These are phyloP conservation scores for Agrilus cyanescens DNA, from an alignment of 2,888 invertebrate genomes.

Conservation along the genomic window DNA sequence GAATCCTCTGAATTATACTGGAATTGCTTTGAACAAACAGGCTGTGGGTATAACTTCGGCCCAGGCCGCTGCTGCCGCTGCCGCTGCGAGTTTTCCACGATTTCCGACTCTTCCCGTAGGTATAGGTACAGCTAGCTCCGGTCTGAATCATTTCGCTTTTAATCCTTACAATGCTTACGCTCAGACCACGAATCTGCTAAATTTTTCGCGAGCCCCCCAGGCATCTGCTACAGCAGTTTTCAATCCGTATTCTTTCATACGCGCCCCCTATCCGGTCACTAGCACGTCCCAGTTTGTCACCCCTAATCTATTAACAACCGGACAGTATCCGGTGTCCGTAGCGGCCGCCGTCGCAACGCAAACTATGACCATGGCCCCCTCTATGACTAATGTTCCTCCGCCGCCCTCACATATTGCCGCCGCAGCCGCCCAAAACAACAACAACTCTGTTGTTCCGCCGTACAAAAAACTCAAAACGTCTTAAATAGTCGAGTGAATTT, in stretches of 20 bases:
- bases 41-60: conserved; percentile 35
- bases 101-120: conserved; percentile 28
- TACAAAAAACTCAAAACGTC: conserved; percentile 88
- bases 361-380: conserved; percentile 19
- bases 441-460: conserved; percentile 57
- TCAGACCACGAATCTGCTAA: conserved; percentile 23
- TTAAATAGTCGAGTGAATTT: conserved; percentile 33
- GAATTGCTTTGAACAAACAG: conserved; percentile 57
- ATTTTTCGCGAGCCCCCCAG: conserved; percentile 28
- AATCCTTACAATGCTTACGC: conserved; percentile 32
- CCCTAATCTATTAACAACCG: conserved; percentile 21
- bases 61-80: conserved; percentile 17
- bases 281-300: conserved; percentile 36
- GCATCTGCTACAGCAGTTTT: conserved; percentile 24
- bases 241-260: conserved; percentile 39
- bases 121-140: conserved; percentile 26
- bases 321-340: conserved; percentile 36
- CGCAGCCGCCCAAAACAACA: conserved; percentile 37
- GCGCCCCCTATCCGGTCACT: conserved; percentile 22
- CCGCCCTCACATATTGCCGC: conserved; percentile 27
- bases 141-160: conserved; percentile 21
- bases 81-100: conserved; percentile 19
- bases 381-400: conserved; percentile 27
- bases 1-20: conserved; percentile 55
- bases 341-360: conserved; percentile 33